Evolutionary conservation across 1,140 invertebrate genomes (phyloP).

Genomic region (Tetraneura akinire): DNA sequence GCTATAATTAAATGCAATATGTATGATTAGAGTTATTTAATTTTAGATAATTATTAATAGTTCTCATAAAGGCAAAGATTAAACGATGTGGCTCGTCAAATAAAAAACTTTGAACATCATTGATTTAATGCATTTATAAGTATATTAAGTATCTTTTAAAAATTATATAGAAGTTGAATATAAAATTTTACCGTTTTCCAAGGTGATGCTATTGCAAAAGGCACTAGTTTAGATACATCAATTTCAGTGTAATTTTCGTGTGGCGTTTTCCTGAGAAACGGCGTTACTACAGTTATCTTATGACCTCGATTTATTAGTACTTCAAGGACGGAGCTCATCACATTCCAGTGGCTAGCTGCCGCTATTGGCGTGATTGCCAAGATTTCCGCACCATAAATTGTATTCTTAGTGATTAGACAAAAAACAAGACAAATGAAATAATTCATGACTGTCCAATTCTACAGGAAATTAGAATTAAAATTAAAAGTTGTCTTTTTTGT

Average conservation of each 20-base stretch:
- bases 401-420: conserved; percentile 17
- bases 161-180: no score
- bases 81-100: no score
- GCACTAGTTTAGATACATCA: conserved; percentile 18
- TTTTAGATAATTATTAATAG: no score
- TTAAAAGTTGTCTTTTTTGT: no score
- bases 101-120: no score
- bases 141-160: no score
- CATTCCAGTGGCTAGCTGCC: conserved; percentile 57
- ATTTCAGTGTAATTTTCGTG: conserved; percentile 52
- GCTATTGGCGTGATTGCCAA: conserved; percentile 56
- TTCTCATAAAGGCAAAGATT: no score
- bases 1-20: no score
- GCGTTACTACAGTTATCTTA: conserved; percentile 56
- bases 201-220: neutral
- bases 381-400: conserved; percentile 54
- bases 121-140: no score
- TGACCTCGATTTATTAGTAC: conserved; percentile 57
- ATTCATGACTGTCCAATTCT: neutral
- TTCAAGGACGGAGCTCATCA: conserved; percentile 57
- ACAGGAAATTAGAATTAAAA: no score
- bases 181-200: conserved; percentile 38
- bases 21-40: no score
- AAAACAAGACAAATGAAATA: neutral
- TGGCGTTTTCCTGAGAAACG: conserved; percentile 41